A percentile compares a stretch with the other conserved stretches of the same genome.
These are phyloP conservation scores for Lordiphosa clarofinis DNA, from an alignment of 1,140 invertebrate species.

Conservation along the genomic window DNA sequence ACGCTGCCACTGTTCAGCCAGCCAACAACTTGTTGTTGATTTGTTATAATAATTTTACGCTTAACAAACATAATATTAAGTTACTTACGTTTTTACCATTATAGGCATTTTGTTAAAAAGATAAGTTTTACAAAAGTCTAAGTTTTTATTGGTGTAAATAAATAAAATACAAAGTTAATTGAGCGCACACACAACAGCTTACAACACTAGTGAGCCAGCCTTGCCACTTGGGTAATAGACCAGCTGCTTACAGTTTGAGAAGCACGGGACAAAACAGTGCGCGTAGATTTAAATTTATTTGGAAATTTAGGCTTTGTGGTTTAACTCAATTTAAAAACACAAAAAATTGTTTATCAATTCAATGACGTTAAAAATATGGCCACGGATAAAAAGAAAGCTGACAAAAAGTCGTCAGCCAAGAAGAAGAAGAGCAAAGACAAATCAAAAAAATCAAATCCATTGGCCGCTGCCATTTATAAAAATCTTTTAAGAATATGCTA, in stretches of 20 bases:
- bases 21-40: background rate
- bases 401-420: conserved; percentile 17
- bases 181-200: too few relatives aligned
- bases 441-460: background rate
- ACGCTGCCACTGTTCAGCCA: conserved; percentile 1
- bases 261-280: background rate
- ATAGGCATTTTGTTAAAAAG: conserved; percentile 48
- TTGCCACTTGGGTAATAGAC: too few relatives aligned
- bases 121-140: background rate
- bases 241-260: conserved; percentile 7
- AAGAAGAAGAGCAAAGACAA: background rate
- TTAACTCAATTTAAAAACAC: conserved; percentile 23
- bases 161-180: background rate
- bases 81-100: conserved; percentile 70
- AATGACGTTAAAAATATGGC: conserved; percentile 29
- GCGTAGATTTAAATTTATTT: background rate
- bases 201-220: too few relatives aligned
- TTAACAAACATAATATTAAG: background rate
- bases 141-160: background rate
- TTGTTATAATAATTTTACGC: background rate
- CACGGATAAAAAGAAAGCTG: conserved; percentile 8
- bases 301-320: conserved; percentile 26
- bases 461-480: background rate
- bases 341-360: background rate
- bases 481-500: conserved; percentile 40